Evolutionary conservation across 1,140 invertebrate genomes (phyloP).

Genomic region (Diabrotica undecimpunctata): DNA sequence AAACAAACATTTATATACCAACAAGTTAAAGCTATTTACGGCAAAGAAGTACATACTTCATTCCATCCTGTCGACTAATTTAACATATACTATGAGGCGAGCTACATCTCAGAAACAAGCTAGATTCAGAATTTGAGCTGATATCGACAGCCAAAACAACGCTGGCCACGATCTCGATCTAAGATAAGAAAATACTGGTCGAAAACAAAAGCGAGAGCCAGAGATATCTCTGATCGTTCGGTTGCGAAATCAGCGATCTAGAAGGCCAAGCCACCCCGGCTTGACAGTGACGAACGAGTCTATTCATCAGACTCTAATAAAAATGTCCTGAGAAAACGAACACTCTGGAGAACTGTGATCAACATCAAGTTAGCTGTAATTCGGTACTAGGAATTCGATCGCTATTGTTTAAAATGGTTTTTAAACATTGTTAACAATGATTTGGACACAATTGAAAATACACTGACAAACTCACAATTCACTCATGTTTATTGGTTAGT

Average conservation of each 20-base stretch:
- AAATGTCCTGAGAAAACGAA: constrained; percentile 19
- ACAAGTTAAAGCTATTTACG: too few species aligned
- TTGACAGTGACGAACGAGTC: constrained; percentile 25
- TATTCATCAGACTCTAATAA: constrained; percentile 23
- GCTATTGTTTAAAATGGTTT: neutral
- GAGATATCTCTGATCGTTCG: constrained; percentile 17
- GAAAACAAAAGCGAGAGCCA: constrained; percentile 25
- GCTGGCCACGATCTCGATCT: constrained; percentile 17
- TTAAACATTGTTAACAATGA: too few species aligned
- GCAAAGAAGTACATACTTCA: too few species aligned
- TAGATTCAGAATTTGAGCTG: neutral
- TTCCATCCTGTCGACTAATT: neutral
- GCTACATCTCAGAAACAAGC: neutral
- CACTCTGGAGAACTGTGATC: neutral
- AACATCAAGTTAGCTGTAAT: neutral
- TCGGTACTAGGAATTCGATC: neutral
- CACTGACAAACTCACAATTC: too few species aligned
- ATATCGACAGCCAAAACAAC: constrained; percentile 17
- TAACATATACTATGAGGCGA: neutral
- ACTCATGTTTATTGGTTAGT: too few species aligned
- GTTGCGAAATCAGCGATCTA: constrained; percentile 23
- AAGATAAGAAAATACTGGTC: constrained; percentile 21
- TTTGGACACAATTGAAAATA: too few species aligned
- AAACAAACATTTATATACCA: too few species aligned
- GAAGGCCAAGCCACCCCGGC: constrained; percentile 28